Evolutionary conservation across 2,797 vertebrate species (phyloP), one percentile per base, ranked within the genome.

Genomic region (Paguma larvata): DNA sequence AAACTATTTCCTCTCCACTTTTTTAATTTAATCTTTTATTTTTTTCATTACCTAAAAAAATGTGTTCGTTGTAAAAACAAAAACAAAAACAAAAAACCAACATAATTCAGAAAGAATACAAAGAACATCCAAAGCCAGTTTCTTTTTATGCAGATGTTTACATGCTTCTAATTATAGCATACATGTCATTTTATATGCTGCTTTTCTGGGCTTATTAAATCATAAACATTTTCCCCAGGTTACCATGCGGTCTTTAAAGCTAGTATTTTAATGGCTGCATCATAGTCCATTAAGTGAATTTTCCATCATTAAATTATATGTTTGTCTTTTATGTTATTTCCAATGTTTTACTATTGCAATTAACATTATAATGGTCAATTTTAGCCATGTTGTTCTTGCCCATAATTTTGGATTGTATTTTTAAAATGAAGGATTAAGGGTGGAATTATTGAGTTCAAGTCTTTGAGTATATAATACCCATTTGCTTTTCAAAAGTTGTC

Each of bases 191-290:
- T 92, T 80, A 63, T 68, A 41, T 77, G 38, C 46, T 97, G 72
- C 32, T 73, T 46, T 94, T 86, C n/a, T 38, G 14, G 27, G 18
- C 8, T 95, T 95, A 77, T 83, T 92, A 95, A 80, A 86, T 89
- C 41, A 51, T 70, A 92, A 93, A 75, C 13, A 68, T 32, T 97
- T 97, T 44, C 6, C 23, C 19, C 14, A 84, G 75, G 16, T 84
- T 96, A 25, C 9, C 48, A 78, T 16, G 4, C 72, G 30, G 13
- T 77, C 67, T 94, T 95, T 75, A 93, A 96, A 93, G 70, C 38
- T 25, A 44, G 3, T 91, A 84, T 96, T 97, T 94, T 95, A 95
- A 88, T 79, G 9, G 65, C n/a, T 85, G 16, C 14, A 32, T 85
- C 79, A 65, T 59, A 90, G 67, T 87, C 63, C n/a, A 41, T n/a